Base-by-base conservation (phyloP, 2,113 vertebrate genomes). In the Sebastes fasciatus region DNA sequence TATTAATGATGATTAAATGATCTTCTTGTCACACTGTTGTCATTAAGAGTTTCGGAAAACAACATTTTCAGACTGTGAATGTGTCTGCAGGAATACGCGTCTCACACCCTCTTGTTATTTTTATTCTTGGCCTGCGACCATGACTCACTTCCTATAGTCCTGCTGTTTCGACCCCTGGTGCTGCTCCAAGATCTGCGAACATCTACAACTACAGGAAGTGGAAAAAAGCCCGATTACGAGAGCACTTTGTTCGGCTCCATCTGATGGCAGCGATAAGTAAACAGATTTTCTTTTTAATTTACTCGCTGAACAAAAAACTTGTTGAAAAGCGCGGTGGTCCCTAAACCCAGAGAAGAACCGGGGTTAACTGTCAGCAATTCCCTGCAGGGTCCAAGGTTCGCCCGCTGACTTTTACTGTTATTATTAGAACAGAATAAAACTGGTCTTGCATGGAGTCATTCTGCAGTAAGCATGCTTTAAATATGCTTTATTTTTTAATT, bases 201-300 rank as follows among this genome's bases (percentile, higher is more conserved):
- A 79, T 71, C 66, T 73, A 68, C 74, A 63, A 74, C 69, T 42
- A 1, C 71, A 86, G 82, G 82, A 92, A 86, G 68, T 80, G 51
- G 43, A 77, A 66, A 77, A 71, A 64, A 67, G 51, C 74, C 60
- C 74, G 77, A 84, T 81, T 87, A 54, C 11, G 1, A 49, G 71
- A 67, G 75, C 77, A 63, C 58, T 73, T 80, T 88, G 85, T 88
- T 75, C 13, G 5, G 51, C 70, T 75, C 54, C 65, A 71, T 74
- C 77, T 83, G 77, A 83, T 66, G 34, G 46, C 48, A 46, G 80
- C 23, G 43, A 75, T 76, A 65, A 62, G 74, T 79, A 62, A 81
- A 80, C 64, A 23, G 23, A 23, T 23, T 23, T 23, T 23, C 23
- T 23, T 23, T 23, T 23, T 23, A 23, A 23, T 23, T 23, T 69